Conservation (phyloP, 2,888 invertebrate genomes). For the Pomacea canaliculata region DNA sequence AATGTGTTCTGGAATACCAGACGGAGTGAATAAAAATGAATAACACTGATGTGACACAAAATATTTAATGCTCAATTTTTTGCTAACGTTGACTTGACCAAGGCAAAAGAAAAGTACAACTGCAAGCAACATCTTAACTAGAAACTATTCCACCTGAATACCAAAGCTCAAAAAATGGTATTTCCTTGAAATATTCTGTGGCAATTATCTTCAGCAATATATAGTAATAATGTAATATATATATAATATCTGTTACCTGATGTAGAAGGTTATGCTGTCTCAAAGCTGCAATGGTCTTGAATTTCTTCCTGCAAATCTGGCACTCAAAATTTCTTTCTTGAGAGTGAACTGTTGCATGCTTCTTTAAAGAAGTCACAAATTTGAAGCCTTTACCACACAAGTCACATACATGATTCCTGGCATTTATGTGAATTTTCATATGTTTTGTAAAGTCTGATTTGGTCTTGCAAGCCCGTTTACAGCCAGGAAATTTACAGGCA, state of each 20-base stretch:
- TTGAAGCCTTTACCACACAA: conserved; percentile 47
- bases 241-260: conserved; percentile 11
- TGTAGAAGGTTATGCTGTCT: conserved; percentile 45
- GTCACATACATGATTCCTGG: conserved; percentile 39
- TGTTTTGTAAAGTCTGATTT: conserved; percentile 55
- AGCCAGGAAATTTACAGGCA: conserved; percentile 48
- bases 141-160: too few species aligned
- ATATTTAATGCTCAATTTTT: too few species aligned
- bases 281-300: conserved; percentile 44
- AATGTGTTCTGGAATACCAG: too few species aligned
- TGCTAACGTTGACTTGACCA: too few species aligned
- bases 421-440: conserved; percentile 43
- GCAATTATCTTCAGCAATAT: too few species aligned
- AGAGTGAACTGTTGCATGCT: conserved; percentile 42
- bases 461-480: conserved; percentile 45
- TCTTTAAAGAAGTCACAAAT: conserved; percentile 34
- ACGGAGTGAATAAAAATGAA: too few species aligned
- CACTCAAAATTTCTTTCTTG: conserved; percentile 42
- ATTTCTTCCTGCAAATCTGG: conserved; percentile 45
- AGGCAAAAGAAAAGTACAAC: too few species aligned
- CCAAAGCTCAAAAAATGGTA: too few species aligned
- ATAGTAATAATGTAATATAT: background rate
- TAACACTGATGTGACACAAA: too few species aligned
- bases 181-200: too few species aligned
- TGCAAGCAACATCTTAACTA: too few species aligned